Conservation (phyloP, 1,140 invertebrate species). For the Yoshiicerus persimilis region DNA sequence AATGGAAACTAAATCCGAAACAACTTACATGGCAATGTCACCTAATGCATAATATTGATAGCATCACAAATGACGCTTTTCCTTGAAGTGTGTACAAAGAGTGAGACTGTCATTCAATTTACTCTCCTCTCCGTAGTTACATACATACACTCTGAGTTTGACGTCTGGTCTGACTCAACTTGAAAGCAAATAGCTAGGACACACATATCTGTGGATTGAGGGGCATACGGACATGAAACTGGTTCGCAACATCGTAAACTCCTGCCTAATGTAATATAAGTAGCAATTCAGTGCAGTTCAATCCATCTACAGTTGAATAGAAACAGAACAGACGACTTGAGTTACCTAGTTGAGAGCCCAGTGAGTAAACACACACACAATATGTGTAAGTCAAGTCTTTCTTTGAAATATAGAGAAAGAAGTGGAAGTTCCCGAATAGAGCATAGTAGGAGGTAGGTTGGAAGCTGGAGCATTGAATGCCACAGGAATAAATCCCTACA, state of each 20-base stretch:
- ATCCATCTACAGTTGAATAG: neutral
- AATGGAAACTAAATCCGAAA: neutral
- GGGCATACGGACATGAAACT: neutral
- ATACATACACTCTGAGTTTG: neutral
- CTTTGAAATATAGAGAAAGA: neutral
- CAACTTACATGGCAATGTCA: neutral
- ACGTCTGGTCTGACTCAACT: neutral
- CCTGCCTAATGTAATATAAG: neutral
- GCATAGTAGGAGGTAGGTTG: neutral
- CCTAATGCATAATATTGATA: neutral
- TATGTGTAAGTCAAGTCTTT: neutral
- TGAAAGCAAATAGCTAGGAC: neutral
- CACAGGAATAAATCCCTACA: constrained; percentile 5
- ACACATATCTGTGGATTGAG: neutral
- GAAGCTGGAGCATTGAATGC: neutral
- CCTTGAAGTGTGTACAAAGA: neutral
- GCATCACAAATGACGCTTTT: neutral
- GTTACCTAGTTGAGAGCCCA: neutral
- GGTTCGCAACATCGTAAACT: neutral
- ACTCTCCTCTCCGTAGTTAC: neutral
- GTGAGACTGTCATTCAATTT: neutral
- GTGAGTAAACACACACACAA: neutral
- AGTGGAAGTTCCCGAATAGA: neutral
- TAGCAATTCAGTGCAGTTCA: constrained; percentile 11
- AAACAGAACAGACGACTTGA: neutral